phyloP scores from a whole-genome alignment of 2,888 invertebrate species.

The Drosophila rellima region DNA sequence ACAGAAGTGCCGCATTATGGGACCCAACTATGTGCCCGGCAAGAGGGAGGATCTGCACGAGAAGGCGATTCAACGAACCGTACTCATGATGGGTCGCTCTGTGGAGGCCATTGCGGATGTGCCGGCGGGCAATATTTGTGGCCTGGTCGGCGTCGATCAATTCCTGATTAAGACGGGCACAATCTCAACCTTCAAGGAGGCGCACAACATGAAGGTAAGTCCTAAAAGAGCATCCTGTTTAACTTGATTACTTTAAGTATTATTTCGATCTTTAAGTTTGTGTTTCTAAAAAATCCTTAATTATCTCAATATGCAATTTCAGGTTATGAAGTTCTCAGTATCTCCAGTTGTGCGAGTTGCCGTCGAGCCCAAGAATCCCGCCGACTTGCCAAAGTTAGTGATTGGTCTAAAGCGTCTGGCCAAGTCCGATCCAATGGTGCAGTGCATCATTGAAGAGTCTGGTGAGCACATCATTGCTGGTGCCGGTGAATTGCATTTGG shows the following conservation, averaged over 20 bases:
- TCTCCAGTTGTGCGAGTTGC: slow-evolving; percentile 99
- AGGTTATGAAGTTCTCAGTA: slow-evolving; percentile 99
- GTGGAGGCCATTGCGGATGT: slow-evolving; percentile 99
- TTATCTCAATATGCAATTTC: slow-evolving; percentile 52
- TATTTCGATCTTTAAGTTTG: too few relatives aligned
- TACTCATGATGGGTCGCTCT: slow-evolving; percentile 99
- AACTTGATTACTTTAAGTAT: too few relatives aligned
- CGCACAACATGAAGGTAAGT: slow-evolving; percentile 96
- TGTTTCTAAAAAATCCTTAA: neutral
- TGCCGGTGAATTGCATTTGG: slow-evolving; percentile 99
- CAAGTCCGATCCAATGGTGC: slow-evolving; percentile 99
- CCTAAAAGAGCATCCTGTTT: neutral
- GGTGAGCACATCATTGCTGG: slow-evolving; percentile 99
- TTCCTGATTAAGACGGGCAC: slow-evolving; percentile 99
- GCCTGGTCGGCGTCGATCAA: slow-evolving; percentile 99
- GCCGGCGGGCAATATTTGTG: slow-evolving; percentile 99
- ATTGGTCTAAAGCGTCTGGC: slow-evolving; percentile 99
- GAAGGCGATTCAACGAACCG: slow-evolving; percentile 99
- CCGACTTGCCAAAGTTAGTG: slow-evolving; percentile 99
- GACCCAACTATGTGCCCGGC: slow-evolving; percentile 98
- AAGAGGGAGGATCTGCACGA: slow-evolving; percentile 99
- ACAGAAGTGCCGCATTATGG: slow-evolving; percentile 99
- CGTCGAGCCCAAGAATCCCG: slow-evolving; percentile 99
- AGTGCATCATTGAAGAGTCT: slow-evolving; percentile 99
- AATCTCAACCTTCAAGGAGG: slow-evolving; percentile 99